A percentile compares a stretch with the other conserved stretches of the same genome.
Evolutionary conservation across 2,113 vertebrate genomes (phyloP).

Genomic region (Chamaetylas fuelleborni): DNA sequence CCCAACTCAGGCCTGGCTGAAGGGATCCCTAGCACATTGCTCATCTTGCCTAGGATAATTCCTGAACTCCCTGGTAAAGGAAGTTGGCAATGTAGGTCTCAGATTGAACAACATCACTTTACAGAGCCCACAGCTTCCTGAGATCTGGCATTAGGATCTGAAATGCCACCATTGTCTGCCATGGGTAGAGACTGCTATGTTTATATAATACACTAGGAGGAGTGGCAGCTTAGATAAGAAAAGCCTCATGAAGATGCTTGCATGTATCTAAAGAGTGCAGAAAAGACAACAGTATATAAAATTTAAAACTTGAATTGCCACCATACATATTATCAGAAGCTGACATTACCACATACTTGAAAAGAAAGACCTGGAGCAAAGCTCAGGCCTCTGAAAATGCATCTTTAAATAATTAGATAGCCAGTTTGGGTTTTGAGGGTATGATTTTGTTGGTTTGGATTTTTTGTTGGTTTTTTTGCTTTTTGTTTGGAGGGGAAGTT

Average conservation of each 20-base stretch:
- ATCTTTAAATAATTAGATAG: not conserved
- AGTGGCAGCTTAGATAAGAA: not conserved
- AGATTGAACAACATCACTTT: not conserved
- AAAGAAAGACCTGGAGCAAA: not conserved
- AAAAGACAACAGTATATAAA: not conserved
- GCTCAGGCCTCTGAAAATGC: not conserved
- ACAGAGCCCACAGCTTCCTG: not conserved
- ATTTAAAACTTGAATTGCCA: not conserved
- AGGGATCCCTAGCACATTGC: not conserved
- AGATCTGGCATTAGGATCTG: not conserved
- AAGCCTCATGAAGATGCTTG: not conserved
- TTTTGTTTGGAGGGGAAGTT: fast-evolving
- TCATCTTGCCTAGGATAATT: not conserved
- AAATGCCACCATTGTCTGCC: not conserved
- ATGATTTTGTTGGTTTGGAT: not conserved
- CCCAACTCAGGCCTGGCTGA: not conserved
- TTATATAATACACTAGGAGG: not conserved
- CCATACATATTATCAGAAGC: not conserved
- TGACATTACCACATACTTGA: not conserved
- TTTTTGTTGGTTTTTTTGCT: not conserved
- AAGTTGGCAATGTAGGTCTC: not conserved
- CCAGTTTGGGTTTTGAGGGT: not conserved
- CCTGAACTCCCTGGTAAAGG: not conserved
- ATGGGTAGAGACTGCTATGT: fast-evolving
- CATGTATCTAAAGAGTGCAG: not conserved